These are phyloP conservation scores for Lordiphosa stackelbergi DNA, from an alignment of 1,140 invertebrate species.

Conservation along the genomic window DNA sequence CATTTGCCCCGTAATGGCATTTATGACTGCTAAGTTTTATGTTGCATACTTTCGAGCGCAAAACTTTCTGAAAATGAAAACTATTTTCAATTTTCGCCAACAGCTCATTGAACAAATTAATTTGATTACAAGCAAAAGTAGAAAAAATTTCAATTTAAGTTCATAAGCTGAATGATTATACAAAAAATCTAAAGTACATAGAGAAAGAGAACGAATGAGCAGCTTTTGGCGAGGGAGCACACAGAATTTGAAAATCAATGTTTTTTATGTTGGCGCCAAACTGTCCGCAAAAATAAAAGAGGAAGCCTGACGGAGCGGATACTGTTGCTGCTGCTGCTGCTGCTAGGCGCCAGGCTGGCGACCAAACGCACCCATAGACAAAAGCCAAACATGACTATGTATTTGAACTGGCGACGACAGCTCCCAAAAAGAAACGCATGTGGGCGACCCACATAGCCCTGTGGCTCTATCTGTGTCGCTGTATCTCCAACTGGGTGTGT, in stretches of 20 bases:
- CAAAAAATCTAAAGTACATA: neutral
- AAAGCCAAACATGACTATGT: constrained; percentile 32
- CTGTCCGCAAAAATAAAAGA: constrained; percentile 67
- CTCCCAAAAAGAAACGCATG: constrained; percentile 41
- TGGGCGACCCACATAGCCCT: constrained; percentile 26
- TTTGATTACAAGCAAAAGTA: neutral
- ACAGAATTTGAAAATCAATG: constrained; percentile 55
- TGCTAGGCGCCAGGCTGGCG: constrained; percentile 61
- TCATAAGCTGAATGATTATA: constrained; percentile 5
- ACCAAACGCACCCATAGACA: constrained; percentile 63
- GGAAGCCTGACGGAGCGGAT: constrained; percentile 29
- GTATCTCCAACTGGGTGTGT: constrained; percentile 8
- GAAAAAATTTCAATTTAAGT: neutral
- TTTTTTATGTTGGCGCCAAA: constrained; percentile 70
- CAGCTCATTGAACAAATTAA: neutral
- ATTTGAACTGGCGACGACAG: constrained; percentile 49
- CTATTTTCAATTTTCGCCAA: constrained; percentile 3
- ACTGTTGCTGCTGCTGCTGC: constrained; percentile 45
- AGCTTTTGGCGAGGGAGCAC: constrained; percentile 29
- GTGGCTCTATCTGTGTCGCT: constrained; percentile 3
- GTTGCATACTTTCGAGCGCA: constrained; percentile 9
- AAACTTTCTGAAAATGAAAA: neutral
- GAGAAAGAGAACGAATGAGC: constrained; percentile 1
- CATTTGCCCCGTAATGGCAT: constrained; percentile 24
- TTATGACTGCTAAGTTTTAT: neutral